These are phyloP conservation scores for Microtus agrestis DNA, from an alignment of 2,797 vertebrate species.

Conservation along the genomic window DNA sequence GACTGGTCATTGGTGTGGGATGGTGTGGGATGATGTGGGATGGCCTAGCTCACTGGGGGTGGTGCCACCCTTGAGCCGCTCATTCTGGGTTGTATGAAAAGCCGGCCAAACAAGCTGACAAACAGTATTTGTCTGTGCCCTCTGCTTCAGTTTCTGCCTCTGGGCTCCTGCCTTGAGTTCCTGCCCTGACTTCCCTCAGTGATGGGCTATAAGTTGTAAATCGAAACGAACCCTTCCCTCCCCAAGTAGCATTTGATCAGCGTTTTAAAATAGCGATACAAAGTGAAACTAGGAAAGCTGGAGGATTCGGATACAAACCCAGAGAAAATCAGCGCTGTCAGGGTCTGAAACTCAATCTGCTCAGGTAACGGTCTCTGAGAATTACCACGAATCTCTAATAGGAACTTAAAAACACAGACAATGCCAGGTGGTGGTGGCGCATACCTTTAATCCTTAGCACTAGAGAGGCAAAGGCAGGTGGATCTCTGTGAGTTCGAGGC, in stretches of 20 bases:
- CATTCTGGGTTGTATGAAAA: background rate
- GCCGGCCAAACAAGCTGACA: too few species aligned
- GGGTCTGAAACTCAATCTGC: background rate
- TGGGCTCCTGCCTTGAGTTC: background rate
- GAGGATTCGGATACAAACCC: background rate
- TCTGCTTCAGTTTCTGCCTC: background rate
- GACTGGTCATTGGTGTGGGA: too few species aligned
- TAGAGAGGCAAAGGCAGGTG: background rate
- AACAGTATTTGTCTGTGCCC: background rate
- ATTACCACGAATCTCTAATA: background rate
- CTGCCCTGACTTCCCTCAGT: background rate
- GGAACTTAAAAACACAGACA: background rate
- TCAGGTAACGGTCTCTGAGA: background rate
- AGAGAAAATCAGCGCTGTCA: background rate
- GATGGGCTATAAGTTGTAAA: background rate
- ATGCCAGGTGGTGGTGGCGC: accelerated
- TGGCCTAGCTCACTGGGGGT: background rate
- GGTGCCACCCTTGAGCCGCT: background rate
- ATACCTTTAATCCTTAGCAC: background rate
- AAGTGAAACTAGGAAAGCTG: background rate
- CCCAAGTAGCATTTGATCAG: background rate
- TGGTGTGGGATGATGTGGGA: background rate
- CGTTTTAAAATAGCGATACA: background rate
- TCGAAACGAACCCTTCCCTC: background rate
- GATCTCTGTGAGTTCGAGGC: background rate